These are phyloP conservation scores for Euspilapteryx auroguttella DNA, from an alignment of 2,888 invertebrate species.

Conservation along the genomic window DNA sequence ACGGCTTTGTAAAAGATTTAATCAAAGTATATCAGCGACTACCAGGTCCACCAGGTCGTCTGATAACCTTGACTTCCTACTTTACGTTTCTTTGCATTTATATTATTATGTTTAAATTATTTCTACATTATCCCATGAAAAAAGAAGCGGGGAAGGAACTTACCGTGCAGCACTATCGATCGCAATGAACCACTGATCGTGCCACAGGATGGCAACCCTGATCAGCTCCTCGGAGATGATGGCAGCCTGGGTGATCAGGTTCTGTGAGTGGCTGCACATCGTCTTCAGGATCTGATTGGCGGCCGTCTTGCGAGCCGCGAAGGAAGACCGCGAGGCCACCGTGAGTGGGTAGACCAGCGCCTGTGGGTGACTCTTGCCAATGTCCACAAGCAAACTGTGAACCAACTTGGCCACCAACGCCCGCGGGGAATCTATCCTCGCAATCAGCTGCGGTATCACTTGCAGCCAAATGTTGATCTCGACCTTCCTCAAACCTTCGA, in stretches of 20 bases:
- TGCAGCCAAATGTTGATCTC: conserved; percentile 99
- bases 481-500: conserved; percentile 88
- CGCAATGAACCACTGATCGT: conserved; percentile 99
- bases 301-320: conserved; percentile 79
- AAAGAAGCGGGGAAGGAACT: too few relatives aligned
- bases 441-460: conserved; percentile 98
- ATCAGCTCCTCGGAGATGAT: conserved; percentile 97
- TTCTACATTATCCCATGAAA: too few relatives aligned
- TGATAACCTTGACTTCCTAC: too few relatives aligned
- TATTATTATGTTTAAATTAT: too few relatives aligned
- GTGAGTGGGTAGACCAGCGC: conserved; percentile 97
- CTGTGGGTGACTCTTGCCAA: conserved; percentile 97
- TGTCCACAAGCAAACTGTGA: conserved; percentile 91
- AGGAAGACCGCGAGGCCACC: conserved; percentile 94
- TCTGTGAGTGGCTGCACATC: conserved; percentile 93
- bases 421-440: conserved; percentile 93
- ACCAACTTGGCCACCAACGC: conserved; percentile 88
- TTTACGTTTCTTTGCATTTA: too few relatives aligned
- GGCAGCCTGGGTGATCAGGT: conserved; percentile 91
- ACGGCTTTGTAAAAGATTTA: too few relatives aligned
- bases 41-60: too few relatives aligned
- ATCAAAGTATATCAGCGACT: too few relatives aligned
- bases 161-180: conserved; percentile 83
- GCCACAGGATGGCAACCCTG: conserved; percentile 97
- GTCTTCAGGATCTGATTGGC: conserved; percentile 93